phyloP scores from a whole-genome alignment of 1,140 invertebrate genomes.

The Zaprionus camerounensis region DNA sequence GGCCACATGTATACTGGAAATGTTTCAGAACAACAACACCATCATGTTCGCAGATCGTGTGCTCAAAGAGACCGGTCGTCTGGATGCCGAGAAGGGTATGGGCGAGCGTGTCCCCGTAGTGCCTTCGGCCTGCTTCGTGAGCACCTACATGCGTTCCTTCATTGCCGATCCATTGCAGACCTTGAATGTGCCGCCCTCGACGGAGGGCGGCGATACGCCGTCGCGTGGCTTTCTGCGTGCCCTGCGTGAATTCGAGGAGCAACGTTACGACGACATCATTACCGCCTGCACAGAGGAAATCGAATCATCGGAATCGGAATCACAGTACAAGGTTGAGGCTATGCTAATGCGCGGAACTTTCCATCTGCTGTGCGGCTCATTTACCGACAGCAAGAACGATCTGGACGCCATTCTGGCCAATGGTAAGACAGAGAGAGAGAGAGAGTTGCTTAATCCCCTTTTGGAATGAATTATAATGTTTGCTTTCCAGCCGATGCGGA shows the following conservation, averaged over 20 bases:
- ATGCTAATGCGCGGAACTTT: slow-evolving; percentile 93
- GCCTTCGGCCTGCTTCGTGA: slow-evolving; percentile 93
- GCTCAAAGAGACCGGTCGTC: slow-evolving; percentile 90
- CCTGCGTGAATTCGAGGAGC: slow-evolving; percentile 87
- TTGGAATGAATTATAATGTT: background rate
- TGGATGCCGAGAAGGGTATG: slow-evolving; percentile 90
- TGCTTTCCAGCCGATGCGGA: slow-evolving; percentile 84
- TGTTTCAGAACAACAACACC: slow-evolving; percentile 92
- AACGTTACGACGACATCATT: slow-evolving; percentile 92
- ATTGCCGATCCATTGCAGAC: slow-evolving; percentile 89
- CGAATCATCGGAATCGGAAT: slow-evolving; percentile 86
- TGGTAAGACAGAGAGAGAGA: slow-evolving; percentile 57
- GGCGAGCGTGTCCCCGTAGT: slow-evolving; percentile 88
- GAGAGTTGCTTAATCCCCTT: background rate
- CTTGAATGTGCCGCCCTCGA: slow-evolving; percentile 23
- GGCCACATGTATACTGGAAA: slow-evolving; percentile 95
- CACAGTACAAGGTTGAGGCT: slow-evolving; percentile 87
- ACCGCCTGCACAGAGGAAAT: slow-evolving; percentile 92
- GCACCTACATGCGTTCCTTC: slow-evolving; percentile 94
- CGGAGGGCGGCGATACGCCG: slow-evolving; percentile 76
- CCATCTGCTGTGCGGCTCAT: slow-evolving; percentile 90
- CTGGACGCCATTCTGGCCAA: slow-evolving; percentile 88
- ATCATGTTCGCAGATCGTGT: slow-evolving; percentile 93
- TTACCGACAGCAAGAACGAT: slow-evolving; percentile 89
- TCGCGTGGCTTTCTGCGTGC: slow-evolving; percentile 88